A percentile compares a stretch with the other conserved stretches of the same genome.
These are phyloP conservation scores for Geothlypis trichas DNA, from an alignment of 2,113 vertebrate species.

Conservation along the genomic window DNA sequence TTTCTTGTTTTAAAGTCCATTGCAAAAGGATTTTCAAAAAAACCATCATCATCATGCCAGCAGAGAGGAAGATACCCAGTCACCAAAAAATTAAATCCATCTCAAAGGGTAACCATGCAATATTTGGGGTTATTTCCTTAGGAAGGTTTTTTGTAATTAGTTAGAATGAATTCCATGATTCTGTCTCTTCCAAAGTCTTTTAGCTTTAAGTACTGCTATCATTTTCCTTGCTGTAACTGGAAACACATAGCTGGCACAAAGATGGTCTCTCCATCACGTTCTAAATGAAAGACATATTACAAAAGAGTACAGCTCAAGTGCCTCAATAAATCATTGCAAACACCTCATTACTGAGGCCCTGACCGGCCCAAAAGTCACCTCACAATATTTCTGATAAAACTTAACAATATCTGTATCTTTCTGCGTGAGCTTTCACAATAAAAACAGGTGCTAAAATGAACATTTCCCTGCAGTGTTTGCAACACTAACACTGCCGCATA, in stretches of 20 bases:
- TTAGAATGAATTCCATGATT: neutral
- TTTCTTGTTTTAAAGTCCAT: neutral
- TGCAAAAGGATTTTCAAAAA: neutral
- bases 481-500: conserved; percentile 28
- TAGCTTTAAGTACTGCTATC: neutral
- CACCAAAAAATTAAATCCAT: neutral
- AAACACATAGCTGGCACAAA: neutral
- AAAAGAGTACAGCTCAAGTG: neutral
- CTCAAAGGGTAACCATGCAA: neutral
- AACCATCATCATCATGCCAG: neutral
- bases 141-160: neutral
- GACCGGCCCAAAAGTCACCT: neutral
- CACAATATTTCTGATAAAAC: neutral
- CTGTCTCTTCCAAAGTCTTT: neutral
- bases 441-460: neutral
- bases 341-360: neutral
- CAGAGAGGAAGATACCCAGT: neutral
- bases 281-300: neutral
- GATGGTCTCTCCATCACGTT: neutral
- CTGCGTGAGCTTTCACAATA: neutral
- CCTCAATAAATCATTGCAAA: neutral
- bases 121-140: neutral
- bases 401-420: neutral
- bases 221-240: neutral
- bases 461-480: neutral